A percentile compares a stretch with the other conserved stretches of the same genome.
Conservation (phyloP, 2,888 invertebrate species). For the Meghimatium bilineatum region DNA sequence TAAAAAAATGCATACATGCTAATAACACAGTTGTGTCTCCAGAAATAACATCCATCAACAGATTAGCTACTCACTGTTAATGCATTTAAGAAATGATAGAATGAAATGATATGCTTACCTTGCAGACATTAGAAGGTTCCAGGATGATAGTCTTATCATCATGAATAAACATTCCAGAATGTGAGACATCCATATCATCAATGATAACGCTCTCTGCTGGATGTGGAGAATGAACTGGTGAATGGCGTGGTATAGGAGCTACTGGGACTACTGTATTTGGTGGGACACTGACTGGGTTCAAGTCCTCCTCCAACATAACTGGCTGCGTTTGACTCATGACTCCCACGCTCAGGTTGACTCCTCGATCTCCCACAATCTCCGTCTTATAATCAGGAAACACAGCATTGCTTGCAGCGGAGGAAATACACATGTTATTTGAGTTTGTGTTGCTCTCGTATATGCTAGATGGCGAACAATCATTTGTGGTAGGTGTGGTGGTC, state of each 20-base stretch:
- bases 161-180: slow-evolving; percentile 30
- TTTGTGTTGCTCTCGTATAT: slow-evolving; percentile 9
- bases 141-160: slow-evolving; percentile 45
- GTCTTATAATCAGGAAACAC: background rate
- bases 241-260: slow-evolving; percentile 39
- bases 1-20: no score
- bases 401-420: background rate
- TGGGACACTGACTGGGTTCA: slow-evolving; percentile 47
- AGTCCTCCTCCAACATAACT: slow-evolving; percentile 50
- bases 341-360: slow-evolving; percentile 31
- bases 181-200: slow-evolving; percentile 36
- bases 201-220: slow-evolving; percentile 36
- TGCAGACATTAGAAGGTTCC: slow-evolving; percentile 74
- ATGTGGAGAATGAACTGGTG: slow-evolving; percentile 44
- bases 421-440: background rate
- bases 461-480: background rate
- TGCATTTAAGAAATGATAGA: no score
- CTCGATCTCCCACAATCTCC: slow-evolving; percentile 25
- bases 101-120: slow-evolving; percentile 77
- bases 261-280: slow-evolving; percentile 35
- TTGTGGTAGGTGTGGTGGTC: background rate
- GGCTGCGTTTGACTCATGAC: slow-evolving; percentile 40
- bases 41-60: no score
- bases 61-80: no score
- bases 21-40: no score